These are phyloP conservation scores for Luffia ferchaultella DNA, from an alignment of 2,888 invertebrate species.

Conservation along the genomic window DNA sequence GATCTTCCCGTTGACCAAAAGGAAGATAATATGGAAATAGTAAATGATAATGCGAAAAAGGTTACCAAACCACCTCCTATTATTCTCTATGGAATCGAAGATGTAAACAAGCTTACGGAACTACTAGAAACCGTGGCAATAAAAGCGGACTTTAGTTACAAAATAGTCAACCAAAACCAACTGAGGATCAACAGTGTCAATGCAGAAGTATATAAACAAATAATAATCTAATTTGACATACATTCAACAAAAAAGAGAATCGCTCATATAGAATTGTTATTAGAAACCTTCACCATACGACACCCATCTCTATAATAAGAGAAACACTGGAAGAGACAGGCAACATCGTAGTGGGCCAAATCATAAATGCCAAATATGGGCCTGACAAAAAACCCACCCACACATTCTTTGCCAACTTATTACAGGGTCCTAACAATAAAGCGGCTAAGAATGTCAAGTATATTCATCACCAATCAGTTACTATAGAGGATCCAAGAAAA, in stretches of 20 bases:
- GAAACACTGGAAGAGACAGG: conserved; percentile 15
- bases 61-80: no score
- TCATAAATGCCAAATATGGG: conserved; percentile 14
- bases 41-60: no score
- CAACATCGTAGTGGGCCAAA: conserved; percentile 16
- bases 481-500: conserved; percentile 17
- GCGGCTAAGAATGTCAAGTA: conserved; percentile 5
- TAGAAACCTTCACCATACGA: conserved; percentile 16
- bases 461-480: conserved; percentile 12
- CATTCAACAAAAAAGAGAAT: conserved; percentile 16
- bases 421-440: conserved; percentile 3
- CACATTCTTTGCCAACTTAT: conserved; percentile 4
- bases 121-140: conserved; percentile 1
- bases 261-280: conserved; percentile 16
- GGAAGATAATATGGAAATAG: no score
- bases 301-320: conserved; percentile 11
- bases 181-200: conserved; percentile 5
- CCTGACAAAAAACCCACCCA: conserved; percentile 6
- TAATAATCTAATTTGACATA: conserved; percentile 20
- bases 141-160: conserved; percentile 5
- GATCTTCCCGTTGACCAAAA: not conserved
- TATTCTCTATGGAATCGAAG: conserved; percentile 3
- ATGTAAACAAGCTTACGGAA: not conserved
- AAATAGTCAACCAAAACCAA: conserved; percentile 12
- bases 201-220: no score